Percentiles rank a stretch among this genome's conserved stretches.
Evolutionary conservation across 2,113 vertebrate genomes (phyloP).

Genomic region (Callopanchax toddi): DNA sequence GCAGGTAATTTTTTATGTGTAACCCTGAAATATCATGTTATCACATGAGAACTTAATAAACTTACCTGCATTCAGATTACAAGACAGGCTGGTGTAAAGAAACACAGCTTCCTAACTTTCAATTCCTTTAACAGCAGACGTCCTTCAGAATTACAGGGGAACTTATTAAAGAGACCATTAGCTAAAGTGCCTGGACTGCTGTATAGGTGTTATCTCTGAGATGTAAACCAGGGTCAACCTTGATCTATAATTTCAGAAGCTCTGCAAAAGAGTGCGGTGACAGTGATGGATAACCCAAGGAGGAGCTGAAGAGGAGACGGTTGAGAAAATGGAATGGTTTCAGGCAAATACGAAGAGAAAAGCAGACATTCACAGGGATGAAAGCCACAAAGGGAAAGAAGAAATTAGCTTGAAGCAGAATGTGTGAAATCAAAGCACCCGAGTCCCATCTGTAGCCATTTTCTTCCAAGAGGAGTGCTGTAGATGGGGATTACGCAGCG

Average conservation of each 20-base stretch:
- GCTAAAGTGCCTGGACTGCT: conserved; percentile 28
- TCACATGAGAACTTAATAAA: too few species aligned
- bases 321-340: not conserved
- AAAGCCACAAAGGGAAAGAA: conserved; percentile 37
- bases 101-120: conserved; percentile 18
- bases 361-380: conserved; percentile 34
- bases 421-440: conserved; percentile 53
- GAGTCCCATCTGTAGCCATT: conserved; percentile 30
- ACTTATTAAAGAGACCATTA: conserved; percentile 39
- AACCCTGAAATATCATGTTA: not conserved
- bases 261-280: conserved; percentile 22
- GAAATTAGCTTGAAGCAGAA: conserved; percentile 57
- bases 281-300: conserved; percentile 50
- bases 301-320: conserved; percentile 20
- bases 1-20: too few species aligned
- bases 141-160: conserved; percentile 29
- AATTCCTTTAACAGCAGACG: conserved; percentile 24
- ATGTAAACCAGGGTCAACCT: conserved; percentile 23
- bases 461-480: conserved; percentile 17
- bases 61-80: not conserved
- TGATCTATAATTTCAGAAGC: conserved; percentile 43
- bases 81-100: not conserved
- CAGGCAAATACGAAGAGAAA: conserved; percentile 18
- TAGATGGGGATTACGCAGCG: conserved; percentile 60
- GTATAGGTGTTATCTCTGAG: conserved; percentile 19